phyloP scores from a whole-genome alignment of 2,888 invertebrate genomes.

The Cantharis lateralis region DNA sequence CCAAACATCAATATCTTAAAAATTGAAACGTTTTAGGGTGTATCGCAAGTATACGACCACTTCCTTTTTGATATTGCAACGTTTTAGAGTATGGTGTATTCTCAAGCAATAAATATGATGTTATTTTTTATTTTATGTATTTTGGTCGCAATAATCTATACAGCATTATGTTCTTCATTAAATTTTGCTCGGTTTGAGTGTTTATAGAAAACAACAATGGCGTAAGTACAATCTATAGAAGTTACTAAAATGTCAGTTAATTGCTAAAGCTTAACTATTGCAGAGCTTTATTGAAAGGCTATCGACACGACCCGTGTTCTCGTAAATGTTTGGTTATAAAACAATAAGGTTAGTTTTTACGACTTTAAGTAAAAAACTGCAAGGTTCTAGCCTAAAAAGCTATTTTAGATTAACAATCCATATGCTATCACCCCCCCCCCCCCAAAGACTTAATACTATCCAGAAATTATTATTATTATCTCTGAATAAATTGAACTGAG shows the following conservation, averaged over 20 bases:
- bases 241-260: background rate
- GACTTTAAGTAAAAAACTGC: background rate
- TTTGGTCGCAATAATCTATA: background rate
- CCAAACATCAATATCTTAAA: constrained; percentile 17
- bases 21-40: constrained; percentile 13
- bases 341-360: background rate
- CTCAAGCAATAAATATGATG: constrained; percentile 41
- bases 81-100: constrained; percentile 37
- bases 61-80: background rate
- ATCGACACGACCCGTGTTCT: background rate
- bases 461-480: too few species aligned
- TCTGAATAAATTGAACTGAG: too few species aligned
- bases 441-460: too few species aligned
- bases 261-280: background rate
- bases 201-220: background rate
- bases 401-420: background rate
- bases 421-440: too few species aligned
- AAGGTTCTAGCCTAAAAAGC: background rate
- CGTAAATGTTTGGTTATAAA: background rate
- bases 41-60: background rate
- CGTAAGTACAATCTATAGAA: background rate
- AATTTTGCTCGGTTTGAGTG: background rate
- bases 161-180: background rate
- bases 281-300: background rate
- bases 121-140: constrained; percentile 14